Conservation (phyloP, 1,140 invertebrate species). For the Bombus picipes region DNA sequence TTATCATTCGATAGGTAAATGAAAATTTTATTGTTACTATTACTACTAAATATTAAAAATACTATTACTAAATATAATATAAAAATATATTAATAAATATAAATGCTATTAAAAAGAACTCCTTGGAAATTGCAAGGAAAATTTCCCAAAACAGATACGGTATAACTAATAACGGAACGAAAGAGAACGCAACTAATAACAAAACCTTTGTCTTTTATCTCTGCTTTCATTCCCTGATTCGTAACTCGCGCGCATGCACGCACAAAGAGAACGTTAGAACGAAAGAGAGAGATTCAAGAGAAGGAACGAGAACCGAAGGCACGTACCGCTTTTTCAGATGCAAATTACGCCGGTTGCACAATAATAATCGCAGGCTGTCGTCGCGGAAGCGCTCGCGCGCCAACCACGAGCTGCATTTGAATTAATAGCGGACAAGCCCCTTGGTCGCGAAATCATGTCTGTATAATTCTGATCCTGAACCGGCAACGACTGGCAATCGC, state of each 20-base stretch:
- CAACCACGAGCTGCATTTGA: conserved; percentile 46
- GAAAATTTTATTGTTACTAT: too few species aligned
- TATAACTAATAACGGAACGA: neutral
- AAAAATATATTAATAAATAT: too few species aligned
- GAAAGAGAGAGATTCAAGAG: neutral
- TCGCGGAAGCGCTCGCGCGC: conserved; percentile 46
- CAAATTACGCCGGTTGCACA: conserved; percentile 55
- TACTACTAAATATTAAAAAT: too few species aligned
- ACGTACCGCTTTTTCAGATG: conserved; percentile 46
- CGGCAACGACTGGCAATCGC: neutral
- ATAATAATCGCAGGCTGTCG: conserved; percentile 46
- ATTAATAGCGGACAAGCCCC: conserved; percentile 31
- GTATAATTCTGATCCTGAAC: conserved; percentile 31
- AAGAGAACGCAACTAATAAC: neutral
- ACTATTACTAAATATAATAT: too few species aligned
- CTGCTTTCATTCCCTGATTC: neutral
- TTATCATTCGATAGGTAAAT: too few species aligned
- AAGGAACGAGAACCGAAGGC: neutral
- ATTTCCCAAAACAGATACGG: neutral
- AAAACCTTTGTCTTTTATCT: neutral
- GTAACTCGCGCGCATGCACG: neutral
- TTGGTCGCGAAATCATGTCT: neutral
- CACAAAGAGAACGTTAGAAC: neutral
- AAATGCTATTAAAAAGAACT: too few species aligned
- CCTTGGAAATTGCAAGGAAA: too few species aligned